Percentiles rank a stretch among this genome's conserved stretches.
Evolutionary conservation across 2,113 vertebrate genomes (phyloP).

Genomic region (Lanius ludovicianus): DNA sequence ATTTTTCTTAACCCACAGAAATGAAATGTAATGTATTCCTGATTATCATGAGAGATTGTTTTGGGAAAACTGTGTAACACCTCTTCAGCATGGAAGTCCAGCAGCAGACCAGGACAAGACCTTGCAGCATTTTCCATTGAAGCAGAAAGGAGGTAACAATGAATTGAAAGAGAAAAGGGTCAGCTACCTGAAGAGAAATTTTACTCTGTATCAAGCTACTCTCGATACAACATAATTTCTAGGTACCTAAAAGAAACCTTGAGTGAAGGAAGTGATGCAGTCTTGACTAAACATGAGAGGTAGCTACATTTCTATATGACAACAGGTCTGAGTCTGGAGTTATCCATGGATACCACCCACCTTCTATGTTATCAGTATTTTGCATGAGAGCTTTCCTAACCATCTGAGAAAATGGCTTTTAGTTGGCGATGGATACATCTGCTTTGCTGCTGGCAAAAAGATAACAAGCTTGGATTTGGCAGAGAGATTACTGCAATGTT

Average conservation of each 20-base stretch:
- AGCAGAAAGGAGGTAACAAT: neutral
- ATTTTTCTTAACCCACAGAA: neutral
- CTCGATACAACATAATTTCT: neutral
- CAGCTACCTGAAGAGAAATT: neutral
- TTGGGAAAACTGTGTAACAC: neutral
- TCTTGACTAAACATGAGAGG: neutral
- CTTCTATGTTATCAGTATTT: neutral
- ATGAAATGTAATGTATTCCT: neutral
- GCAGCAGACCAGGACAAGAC: neutral
- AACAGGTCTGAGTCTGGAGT: neutral
- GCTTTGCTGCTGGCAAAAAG: neutral
- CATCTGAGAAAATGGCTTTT: constrained; percentile 1
- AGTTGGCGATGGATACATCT: neutral
- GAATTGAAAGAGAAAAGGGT: neutral
- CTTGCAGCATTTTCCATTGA: neutral
- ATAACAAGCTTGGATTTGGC: neutral
- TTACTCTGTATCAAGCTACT: neutral
- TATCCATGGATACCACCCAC: neutral
- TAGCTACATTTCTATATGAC: neutral
- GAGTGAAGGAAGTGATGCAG: neutral
- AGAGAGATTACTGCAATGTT: neutral
- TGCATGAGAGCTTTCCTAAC: neutral
- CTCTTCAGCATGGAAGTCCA: neutral
- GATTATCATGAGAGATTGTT: neutral
- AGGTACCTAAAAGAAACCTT: neutral